Conservation (phyloP, 2,888 invertebrate species). For the Platycheirus rosarum region DNA sequence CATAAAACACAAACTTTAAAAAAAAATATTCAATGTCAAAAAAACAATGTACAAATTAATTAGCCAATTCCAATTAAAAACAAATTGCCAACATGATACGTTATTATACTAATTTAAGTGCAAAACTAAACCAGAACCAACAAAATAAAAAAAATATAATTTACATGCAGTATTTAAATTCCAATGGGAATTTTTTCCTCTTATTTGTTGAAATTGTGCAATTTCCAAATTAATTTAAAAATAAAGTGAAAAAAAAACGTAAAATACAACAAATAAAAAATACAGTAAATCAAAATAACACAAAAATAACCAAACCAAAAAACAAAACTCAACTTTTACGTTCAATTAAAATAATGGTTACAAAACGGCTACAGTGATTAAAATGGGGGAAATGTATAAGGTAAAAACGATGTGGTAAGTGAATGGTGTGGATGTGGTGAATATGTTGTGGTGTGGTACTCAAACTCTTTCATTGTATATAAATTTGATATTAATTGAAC, state of each 20-base stretch:
- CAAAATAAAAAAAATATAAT: conserved; percentile 31
- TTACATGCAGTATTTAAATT: no score
- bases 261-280: conserved; percentile 34
- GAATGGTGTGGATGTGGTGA: conserved; percentile 41
- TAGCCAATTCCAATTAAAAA: conserved; percentile 73
- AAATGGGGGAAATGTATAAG: not conserved
- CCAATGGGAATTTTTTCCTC: conserved; percentile 1
- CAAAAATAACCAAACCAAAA: conserved; percentile 25
- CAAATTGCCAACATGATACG: conserved; percentile 3
- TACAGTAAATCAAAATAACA: conserved; percentile 53
- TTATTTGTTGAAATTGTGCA: conserved; percentile 16
- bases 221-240: conserved; percentile 30
- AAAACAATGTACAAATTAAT: conserved; percentile 73
- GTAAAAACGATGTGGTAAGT: conserved; percentile 50
- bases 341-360: conserved; percentile 56
- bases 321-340: conserved; percentile 54
- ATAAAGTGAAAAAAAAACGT: conserved; percentile 12
- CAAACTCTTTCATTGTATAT: conserved; percentile 63
- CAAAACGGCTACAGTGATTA: conserved; percentile 27
- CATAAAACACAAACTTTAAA: conserved; percentile 15
- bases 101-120: conserved; percentile 14
- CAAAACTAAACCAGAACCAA: conserved; percentile 51
- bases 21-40: conserved; percentile 52
- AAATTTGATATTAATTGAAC: conserved; percentile 20
- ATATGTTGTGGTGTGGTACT: conserved; percentile 53